phyloP scores from a whole-genome alignment of 2,797 vertebrate genomes.

The Hemibagrus guttatus region DNA sequence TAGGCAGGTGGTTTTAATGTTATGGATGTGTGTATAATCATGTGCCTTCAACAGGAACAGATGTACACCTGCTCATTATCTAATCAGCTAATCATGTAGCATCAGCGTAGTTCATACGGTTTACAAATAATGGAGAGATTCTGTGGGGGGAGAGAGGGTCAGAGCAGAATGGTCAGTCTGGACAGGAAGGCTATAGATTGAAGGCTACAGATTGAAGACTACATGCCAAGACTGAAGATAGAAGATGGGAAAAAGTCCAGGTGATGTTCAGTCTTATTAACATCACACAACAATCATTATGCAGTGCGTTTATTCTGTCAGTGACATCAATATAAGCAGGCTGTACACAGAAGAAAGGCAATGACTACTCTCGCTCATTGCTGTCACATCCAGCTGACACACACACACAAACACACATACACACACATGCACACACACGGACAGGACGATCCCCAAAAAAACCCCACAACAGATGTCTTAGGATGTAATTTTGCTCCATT shows the following conservation, averaged over 20 bases:
- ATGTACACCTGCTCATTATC: neutral
- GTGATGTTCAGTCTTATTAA: neutral
- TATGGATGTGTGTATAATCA: too few species aligned
- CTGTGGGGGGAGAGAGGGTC: too few species aligned
- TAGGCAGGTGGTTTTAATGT: too few species aligned
- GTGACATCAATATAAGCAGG: slow-evolving; percentile 61
- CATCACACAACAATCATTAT: neutral
- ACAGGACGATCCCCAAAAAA: neutral
- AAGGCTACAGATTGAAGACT: too few species aligned
- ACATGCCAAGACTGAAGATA: too few species aligned
- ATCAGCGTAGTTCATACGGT: neutral
- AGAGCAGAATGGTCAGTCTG: neutral
- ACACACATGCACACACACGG: slow-evolving; percentile 58
- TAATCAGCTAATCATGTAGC: neutral
- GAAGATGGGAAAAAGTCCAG: neutral
- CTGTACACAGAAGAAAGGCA: slow-evolving; percentile 49
- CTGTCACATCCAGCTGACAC: slow-evolving; percentile 67
- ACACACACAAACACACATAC: slow-evolving; percentile 59
- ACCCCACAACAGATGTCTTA: neutral
- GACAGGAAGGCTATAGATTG: neutral
- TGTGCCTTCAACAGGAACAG: neutral
- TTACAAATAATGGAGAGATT: too few species aligned
- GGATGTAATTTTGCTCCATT: neutral
- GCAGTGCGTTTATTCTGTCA: slow-evolving; percentile 47
- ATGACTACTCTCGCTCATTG: slow-evolving; percentile 55